Percentiles rank a stretch among this genome's conserved stretches.
Evolutionary conservation across 2,888 invertebrate species (phyloP).

Genomic region (Drosophila antonietae): DNA sequence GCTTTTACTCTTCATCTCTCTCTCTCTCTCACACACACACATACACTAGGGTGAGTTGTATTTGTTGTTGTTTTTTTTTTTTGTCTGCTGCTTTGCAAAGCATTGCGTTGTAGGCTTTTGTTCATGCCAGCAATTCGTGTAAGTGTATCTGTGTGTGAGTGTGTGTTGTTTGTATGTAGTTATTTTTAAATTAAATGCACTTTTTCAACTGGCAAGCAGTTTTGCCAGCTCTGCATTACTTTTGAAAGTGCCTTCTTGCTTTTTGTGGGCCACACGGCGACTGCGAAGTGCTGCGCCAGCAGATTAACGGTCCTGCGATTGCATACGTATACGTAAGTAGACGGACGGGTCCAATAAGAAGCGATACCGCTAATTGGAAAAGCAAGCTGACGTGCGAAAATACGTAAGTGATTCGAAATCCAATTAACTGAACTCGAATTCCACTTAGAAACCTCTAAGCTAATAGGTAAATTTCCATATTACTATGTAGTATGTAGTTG

Average conservation of each 20-base stretch:
- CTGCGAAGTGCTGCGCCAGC: slow-evolving; percentile 48
- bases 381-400: neutral
- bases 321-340: neutral
- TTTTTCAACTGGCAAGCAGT: slow-evolving; percentile 30
- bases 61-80: slow-evolving; percentile 16
- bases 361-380: neutral
- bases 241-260: slow-evolving; percentile 41
- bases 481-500: neutral
- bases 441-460: neutral
- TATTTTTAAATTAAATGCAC: slow-evolving; percentile 28
- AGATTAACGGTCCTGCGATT: slow-evolving; percentile 32
- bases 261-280: slow-evolving; percentile 29
- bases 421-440: neutral
- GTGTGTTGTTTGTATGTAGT: slow-evolving; percentile 7
- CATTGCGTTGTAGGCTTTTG: slow-evolving; percentile 60
- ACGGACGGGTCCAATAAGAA: neutral
- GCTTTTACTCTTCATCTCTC: slow-evolving; percentile 31
- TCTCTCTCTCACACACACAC: slow-evolving; percentile 9
- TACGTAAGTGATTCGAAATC: neutral
- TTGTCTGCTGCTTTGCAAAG: slow-evolving; percentile 25
- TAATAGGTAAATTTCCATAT: neutral
- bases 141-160: slow-evolving; percentile 4
- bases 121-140: slow-evolving; percentile 47
- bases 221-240: slow-evolving; percentile 41
- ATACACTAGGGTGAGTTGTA: slow-evolving; percentile 14